phyloP scores from a whole-genome alignment of 2,888 invertebrate species.

The Acleris literana region DNA sequence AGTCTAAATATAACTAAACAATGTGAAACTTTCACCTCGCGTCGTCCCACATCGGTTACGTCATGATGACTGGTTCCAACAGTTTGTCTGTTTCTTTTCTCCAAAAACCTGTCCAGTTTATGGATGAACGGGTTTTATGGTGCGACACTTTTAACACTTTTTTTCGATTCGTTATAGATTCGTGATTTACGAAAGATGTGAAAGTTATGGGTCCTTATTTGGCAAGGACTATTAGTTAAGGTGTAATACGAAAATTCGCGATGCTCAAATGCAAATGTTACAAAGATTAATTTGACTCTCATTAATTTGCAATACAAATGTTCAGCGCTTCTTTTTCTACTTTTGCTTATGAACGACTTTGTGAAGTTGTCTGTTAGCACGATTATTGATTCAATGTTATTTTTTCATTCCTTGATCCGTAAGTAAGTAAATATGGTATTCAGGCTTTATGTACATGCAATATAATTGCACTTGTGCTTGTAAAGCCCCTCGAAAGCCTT shows the following conservation, averaged over 20 bases:
- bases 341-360: too few relatives aligned
- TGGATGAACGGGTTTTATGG: constrained; percentile 25
- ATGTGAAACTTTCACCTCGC: constrained; percentile 36
- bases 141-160: constrained; percentile 13
- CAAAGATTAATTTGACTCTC: too few relatives aligned
- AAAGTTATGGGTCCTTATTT: constrained; percentile 23
- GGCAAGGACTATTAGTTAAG: constrained; percentile 17
- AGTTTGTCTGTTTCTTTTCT: constrained; percentile 27
- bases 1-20: constrained; percentile 24
- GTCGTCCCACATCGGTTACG: constrained; percentile 52
- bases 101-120: constrained; percentile 26
- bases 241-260: constrained; percentile 1
- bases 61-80: constrained; percentile 28
- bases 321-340: too few relatives aligned
- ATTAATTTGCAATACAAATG: background rate
- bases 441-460: background rate
- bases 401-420: too few relatives aligned
- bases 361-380: too few relatives aligned
- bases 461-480: constrained; percentile 24
- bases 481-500: constrained; percentile 26
- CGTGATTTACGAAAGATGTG: constrained; percentile 16
- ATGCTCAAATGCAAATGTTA: background rate
- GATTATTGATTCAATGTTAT: too few relatives aligned
- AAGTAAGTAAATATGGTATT: too few relatives aligned
- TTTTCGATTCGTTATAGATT: constrained; percentile 14